These are phyloP conservation scores for Aplysina aerophoba DNA, from an alignment of 37 sponge, comb jelly and placozoan species.

Conservation along the genomic window DNA sequence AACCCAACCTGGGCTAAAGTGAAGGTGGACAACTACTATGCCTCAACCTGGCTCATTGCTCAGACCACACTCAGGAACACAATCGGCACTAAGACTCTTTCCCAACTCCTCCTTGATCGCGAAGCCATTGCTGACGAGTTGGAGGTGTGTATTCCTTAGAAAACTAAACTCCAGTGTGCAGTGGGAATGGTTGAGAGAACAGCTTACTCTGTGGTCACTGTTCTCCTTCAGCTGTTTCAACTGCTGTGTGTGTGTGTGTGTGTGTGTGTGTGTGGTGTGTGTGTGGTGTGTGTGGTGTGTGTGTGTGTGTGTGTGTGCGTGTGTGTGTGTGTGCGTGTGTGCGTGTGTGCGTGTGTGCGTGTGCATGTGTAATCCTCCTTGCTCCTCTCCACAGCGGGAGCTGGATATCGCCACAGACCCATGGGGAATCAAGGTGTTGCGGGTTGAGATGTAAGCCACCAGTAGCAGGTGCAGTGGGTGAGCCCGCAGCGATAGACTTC, in stretches of 20 bases:
- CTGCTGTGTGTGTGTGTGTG: constrained; percentile 13
- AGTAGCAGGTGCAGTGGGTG: not conserved
- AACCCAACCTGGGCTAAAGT: constrained; percentile 71
- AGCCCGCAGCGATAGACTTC: too few species aligned
- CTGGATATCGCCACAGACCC: constrained; percentile 91
- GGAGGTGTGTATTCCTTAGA: constrained; percentile 74
- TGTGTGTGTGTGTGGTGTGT: not conserved
- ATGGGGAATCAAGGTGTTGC: constrained; percentile 93
- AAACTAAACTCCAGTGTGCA: too few species aligned
- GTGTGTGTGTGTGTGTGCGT: constrained; percentile 1
- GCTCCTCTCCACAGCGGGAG: constrained; percentile 37
- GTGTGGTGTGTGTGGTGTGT: not conserved
- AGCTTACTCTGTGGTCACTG: too few species aligned
- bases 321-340: not conserved
- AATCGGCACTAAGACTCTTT: constrained; percentile 87
- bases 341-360: not conserved
- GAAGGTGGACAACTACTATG: constrained; percentile 77
- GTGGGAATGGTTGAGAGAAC: too few species aligned
- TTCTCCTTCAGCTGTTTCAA: not conserved
- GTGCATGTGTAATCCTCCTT: not conserved
- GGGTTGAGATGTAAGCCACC: constrained; percentile 81
- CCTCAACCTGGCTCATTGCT: constrained; percentile 78
- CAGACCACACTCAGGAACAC: constrained; percentile 94
- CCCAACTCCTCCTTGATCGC: constrained; percentile 85
- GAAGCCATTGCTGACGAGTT: constrained; percentile 83